A percentile compares a stretch with the other conserved stretches of the same genome.
Conservation (phyloP, 2,797 vertebrate species). For the Otus scops region DNA sequence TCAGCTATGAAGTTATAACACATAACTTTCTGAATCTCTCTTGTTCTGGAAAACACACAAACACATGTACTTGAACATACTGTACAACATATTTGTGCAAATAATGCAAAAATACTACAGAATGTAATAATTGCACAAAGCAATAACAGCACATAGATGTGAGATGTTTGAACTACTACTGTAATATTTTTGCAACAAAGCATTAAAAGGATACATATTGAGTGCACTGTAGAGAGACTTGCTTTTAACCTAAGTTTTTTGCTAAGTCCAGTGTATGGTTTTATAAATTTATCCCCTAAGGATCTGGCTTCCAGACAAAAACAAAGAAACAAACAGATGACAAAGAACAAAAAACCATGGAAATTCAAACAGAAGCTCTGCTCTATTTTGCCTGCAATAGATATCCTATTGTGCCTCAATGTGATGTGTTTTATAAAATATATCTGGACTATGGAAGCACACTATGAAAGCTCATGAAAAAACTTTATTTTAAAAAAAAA, state of each 20-base stretch:
- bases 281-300: slow-evolving; percentile 10
- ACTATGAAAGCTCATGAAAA: not conserved
- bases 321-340: slow-evolving; percentile 48
- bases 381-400: slow-evolving; percentile 5
- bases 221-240: not conserved
- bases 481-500: not conserved
- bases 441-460: not conserved
- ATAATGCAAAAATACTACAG: not conserved
- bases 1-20: not conserved
- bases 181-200: not conserved
- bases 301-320: slow-evolving; percentile 21
- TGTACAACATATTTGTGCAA: not conserved
- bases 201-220: not conserved
- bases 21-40: not conserved
- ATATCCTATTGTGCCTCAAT: slow-evolving; percentile 22
- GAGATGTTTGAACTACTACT: not conserved
- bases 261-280: not conserved
- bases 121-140: not conserved
- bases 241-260: not conserved
- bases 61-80: not conserved
- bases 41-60: not conserved
- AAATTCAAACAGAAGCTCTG: not conserved
- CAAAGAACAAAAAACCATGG: slow-evolving; percentile 15
- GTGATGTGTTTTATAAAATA: not conserved
- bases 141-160: not conserved